Base-by-base conservation (phyloP, 2,113 vertebrate species). In the Cynopterus brachyotis region DNA sequence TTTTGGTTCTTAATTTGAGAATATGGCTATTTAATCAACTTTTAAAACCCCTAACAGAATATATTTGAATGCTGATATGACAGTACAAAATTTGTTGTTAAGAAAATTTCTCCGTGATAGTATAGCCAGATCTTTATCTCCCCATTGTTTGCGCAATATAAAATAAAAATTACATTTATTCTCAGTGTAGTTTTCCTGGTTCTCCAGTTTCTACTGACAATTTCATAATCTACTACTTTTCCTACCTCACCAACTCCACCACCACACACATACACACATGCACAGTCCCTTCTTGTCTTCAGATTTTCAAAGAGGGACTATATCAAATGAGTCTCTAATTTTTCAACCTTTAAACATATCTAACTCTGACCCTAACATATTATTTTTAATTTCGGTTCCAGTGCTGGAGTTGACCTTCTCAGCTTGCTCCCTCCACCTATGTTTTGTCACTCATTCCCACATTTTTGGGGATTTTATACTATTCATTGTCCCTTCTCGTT, bases 1-100 rank as follows among this genome's bases (percentile, higher is more conserved):
- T 76, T 35, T n/a, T 94, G 28, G 9, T 42, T 89, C 85, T 93
- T 62, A 69, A 95, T 70, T 81, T 66, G 72, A 91, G 26, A 85
- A 85, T 16, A 66, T 6, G 13, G 6, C 66, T 94, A 16, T 89
- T 89, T 81, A 81, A 88, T 35, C 53, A 81, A 81, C 4, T 7
- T 91, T 90, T 94, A 95, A 95, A 91, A 45, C 26, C 9, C 6
- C 6, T 88, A 47, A 78, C 16, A 55, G 26, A 89, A 66, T 66
- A 83, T 24, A 53, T 53, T 80, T 70, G 22, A 96, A 53, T 60
- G 53, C 17, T 50, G 22, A 47, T 84, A 42, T 30, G 59, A 66
- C 4, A 62, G 5, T 22, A 80, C 17, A 37, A 28, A 28, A 60
- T 26, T 10, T 60, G 24, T 28, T 60, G 22, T 80, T 93, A 91